A percentile compares a stretch with the other conserved stretches of the same genome.
Evolutionary conservation across 1,140 invertebrate genomes (phyloP).

Genomic region (Brachionus calyciflorus): DNA sequence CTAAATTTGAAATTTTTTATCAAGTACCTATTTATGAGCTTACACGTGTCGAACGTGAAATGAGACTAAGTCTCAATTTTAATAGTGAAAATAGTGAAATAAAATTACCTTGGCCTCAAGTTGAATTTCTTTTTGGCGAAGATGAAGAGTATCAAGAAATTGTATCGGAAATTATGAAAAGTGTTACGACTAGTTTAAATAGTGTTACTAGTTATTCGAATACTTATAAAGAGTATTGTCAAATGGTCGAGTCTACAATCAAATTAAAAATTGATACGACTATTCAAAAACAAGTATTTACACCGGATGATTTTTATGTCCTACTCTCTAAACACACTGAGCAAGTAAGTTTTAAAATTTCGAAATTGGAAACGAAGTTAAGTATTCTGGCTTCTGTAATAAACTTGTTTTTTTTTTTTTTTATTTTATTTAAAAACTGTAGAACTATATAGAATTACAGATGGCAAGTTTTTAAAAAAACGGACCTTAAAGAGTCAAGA

Average conservation of each 20-base stretch:
- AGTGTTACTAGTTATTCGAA: constrained; percentile 52
- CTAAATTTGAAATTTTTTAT: constrained; percentile 56
- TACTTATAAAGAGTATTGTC: constrained; percentile 57
- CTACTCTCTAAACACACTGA: constrained; percentile 55
- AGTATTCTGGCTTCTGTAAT: too few species aligned
- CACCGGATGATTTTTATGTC: constrained; percentile 58
- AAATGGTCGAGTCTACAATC: constrained; percentile 57
- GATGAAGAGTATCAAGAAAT: constrained; percentile 55
- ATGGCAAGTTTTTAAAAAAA: too few species aligned
- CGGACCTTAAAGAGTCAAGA: too few species aligned
- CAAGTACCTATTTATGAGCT: constrained; percentile 55
- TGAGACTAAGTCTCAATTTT: constrained; percentile 51
- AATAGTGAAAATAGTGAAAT: constrained; percentile 58
- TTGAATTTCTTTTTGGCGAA: constrained; percentile 55
- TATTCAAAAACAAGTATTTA: constrained; percentile 54
- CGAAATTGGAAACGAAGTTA: too few species aligned
- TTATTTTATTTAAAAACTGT: too few species aligned
- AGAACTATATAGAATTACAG: too few species aligned
- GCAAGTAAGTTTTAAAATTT: constrained; percentile 51
- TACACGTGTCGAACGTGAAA: constrained; percentile 38
- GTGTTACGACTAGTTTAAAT: constrained; percentile 54
- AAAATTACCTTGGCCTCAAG: constrained; percentile 54
- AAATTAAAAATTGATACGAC: constrained; percentile 54
- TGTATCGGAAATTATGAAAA: constrained; percentile 52
- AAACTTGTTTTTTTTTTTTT: too few species aligned